These are phyloP conservation scores for Brachyistius frenatus DNA, from an alignment of 2,113 vertebrate species.

Conservation along the genomic window DNA sequence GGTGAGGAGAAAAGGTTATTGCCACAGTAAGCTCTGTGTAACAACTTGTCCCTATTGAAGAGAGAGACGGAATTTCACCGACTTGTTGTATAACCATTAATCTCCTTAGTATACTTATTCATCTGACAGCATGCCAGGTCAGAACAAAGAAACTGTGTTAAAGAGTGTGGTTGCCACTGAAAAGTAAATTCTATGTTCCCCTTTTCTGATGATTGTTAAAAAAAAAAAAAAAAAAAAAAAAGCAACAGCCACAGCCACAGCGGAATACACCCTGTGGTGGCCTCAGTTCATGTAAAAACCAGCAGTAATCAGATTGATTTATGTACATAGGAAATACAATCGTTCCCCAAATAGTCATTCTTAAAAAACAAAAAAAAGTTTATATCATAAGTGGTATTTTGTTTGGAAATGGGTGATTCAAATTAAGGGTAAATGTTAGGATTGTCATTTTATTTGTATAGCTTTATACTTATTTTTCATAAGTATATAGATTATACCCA, in stretches of 20 bases:
- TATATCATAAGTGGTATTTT: too few relatives aligned
- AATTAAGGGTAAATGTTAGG: too few relatives aligned
- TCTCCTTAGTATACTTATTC: slow-evolving; percentile 71
- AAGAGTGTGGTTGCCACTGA: slow-evolving; percentile 21
- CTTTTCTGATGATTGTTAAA: not conserved
- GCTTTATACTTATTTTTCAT: too few relatives aligned
- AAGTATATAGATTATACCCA: too few relatives aligned
- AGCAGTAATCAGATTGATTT: not conserved
- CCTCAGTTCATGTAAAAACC: not conserved
- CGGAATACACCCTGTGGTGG: not conserved
- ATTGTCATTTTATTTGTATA: not conserved
- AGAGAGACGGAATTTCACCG: slow-evolving; percentile 58
- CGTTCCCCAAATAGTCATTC: not conserved
- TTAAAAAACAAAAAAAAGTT: not conserved
- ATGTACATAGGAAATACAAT: not conserved
- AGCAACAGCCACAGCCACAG: not conserved
- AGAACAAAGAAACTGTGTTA: slow-evolving; percentile 60
- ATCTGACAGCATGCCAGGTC: slow-evolving; percentile 26
- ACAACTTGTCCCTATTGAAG: slow-evolving; percentile 40
- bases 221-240: not conserved
- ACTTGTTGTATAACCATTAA: slow-evolving; percentile 79
- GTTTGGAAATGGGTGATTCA: too few relatives aligned
- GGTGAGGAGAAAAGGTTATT: slow-evolving; percentile 30
- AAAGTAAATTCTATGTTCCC: slow-evolving; percentile 23
- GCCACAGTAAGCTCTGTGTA: slow-evolving; percentile 40